Conservation (phyloP, 2,113 vertebrate genomes). For the Myiopsitta monachus region DNA sequence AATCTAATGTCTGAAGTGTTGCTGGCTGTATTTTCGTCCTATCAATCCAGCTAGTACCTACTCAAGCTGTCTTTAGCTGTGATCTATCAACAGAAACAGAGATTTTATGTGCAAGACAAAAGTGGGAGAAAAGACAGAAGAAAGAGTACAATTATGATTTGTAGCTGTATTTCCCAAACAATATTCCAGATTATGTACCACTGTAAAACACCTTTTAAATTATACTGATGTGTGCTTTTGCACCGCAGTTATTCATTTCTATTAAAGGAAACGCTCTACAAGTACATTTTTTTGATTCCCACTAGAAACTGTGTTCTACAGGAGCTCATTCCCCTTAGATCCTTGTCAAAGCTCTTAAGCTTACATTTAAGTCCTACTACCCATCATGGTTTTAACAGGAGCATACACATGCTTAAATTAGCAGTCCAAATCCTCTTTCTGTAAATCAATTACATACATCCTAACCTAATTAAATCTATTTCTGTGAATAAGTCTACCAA, state of each 20-base stretch:
- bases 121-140: neutral
- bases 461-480: neutral
- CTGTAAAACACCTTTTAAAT: neutral
- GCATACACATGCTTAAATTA: neutral
- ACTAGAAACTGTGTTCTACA: neutral
- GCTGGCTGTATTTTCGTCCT: neutral
- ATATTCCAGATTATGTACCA: neutral
- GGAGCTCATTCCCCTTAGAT: neutral
- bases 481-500: neutral
- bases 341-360: neutral
- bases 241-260: neutral
- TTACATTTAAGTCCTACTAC: neutral
- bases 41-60: neutral
- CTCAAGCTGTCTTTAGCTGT: neutral
- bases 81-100: neutral
- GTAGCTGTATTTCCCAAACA: neutral
- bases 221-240: neutral
- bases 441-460: neutral
- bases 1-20: neutral
- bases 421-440: neutral
- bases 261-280: neutral
- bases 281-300: neutral
- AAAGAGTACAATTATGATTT: neutral
- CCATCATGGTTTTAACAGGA: neutral
- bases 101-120: rapidly evolving